Percentiles rank a stretch among this genome's conserved stretches.
phyloP scores from a whole-genome alignment of 1,140 invertebrate species.

The Neotoxoptera formosana region DNA sequence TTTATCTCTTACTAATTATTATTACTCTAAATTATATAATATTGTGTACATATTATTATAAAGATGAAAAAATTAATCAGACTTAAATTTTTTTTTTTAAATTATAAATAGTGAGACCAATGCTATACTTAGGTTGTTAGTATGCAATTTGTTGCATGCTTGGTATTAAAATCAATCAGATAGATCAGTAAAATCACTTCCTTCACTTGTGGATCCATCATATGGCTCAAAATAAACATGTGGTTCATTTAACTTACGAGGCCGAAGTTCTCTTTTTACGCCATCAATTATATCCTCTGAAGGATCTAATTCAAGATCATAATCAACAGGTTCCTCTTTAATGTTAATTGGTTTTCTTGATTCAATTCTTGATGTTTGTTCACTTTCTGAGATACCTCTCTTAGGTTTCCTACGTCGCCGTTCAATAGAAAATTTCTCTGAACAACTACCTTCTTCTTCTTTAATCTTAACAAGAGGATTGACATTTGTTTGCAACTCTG shows the following conservation, averaged over 20 bases:
- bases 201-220: slow-evolving; percentile 35
- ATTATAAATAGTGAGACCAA: background rate
- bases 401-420: background rate
- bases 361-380: background rate
- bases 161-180: slow-evolving; percentile 6
- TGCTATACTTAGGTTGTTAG: background rate
- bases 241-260: slow-evolving; percentile 11
- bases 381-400: background rate
- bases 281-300: slow-evolving; percentile 7
- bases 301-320: background rate
- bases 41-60: background rate
- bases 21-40: background rate
- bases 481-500: background rate
- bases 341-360: slow-evolving; percentile 7
- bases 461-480: background rate
- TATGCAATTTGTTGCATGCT: background rate
- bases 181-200: slow-evolving; percentile 27
- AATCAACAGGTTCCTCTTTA: slow-evolving; percentile 22
- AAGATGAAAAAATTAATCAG: background rate
- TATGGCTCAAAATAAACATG: slow-evolving; percentile 50
- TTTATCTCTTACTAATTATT: background rate
- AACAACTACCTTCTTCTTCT: background rate
- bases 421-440: background rate
- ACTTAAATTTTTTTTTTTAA: background rate
- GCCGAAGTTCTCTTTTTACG: slow-evolving; percentile 27